phyloP scores from a whole-genome alignment of 2,888 invertebrate species.

The Pemphredon lugubris region DNA sequence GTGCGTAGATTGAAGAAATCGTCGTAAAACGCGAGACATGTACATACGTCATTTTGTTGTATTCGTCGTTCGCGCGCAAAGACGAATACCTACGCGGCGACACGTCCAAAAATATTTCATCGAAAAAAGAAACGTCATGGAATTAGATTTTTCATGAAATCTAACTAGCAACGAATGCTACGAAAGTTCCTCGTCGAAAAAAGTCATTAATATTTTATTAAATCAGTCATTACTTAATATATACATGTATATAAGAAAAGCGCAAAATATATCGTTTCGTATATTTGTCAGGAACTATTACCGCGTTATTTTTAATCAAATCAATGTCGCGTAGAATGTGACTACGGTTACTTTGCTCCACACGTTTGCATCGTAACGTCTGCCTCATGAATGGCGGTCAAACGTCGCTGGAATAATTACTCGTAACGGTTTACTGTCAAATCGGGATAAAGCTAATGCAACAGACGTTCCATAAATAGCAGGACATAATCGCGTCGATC shows the following conservation, averaged over 20 bases:
- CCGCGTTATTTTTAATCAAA: not conserved
- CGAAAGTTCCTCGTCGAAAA: conserved; percentile 13
- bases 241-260: too few relatives aligned
- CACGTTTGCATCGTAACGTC: conserved; percentile 26
- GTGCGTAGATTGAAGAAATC: conserved; percentile 82
- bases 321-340: conserved; percentile 6
- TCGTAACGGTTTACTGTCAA: conserved; percentile 72
- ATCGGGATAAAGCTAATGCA: conserved; percentile 47
- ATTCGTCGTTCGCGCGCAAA: too few relatives aligned
- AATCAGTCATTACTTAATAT: not conserved
- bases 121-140: not conserved
- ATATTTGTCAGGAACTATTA: not conserved
- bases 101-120: too few relatives aligned
- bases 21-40: too few relatives aligned
- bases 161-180: not conserved
- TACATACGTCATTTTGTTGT: too few relatives aligned
- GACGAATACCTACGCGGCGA: too few relatives aligned
- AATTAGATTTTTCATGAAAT: conserved; percentile 5
- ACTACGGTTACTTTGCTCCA: conserved; percentile 23
- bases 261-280: too few relatives aligned
- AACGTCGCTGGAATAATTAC: conserved; percentile 68
- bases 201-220: conserved; percentile 13
- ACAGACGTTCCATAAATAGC: conserved; percentile 12
- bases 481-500: not conserved
- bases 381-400: conserved; percentile 58